phyloP scores from a whole-genome alignment of 1,140 invertebrate species.

The Nasonia giraulti region DNA sequence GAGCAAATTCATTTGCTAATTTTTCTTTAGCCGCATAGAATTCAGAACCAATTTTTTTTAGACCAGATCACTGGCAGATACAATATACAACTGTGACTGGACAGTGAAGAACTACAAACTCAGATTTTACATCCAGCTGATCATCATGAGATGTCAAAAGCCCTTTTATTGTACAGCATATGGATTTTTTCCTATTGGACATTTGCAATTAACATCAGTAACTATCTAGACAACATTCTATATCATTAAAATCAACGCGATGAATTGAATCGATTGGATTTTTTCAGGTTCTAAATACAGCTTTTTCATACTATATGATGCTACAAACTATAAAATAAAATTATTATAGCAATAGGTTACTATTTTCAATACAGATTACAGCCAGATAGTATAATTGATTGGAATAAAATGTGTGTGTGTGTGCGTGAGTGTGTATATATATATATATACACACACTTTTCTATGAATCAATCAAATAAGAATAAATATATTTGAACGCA shows the following conservation, averaged over 20 bases:
- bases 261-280: background rate
- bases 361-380: too few species aligned
- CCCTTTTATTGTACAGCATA: slow-evolving; percentile 3
- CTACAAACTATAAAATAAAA: background rate
- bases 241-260: too few species aligned
- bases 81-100: background rate
- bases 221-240: background rate
- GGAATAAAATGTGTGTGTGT: too few species aligned
- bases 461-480: too few species aligned
- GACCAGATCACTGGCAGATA: background rate
- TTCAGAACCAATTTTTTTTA: background rate
- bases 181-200: slow-evolving; percentile 17
- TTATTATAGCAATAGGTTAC: too few species aligned
- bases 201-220: background rate
- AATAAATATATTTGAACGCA: too few species aligned
- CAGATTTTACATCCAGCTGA: background rate
- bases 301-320: slow-evolving; percentile 12
- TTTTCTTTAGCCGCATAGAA: background rate
- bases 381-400: too few species aligned
- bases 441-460: too few species aligned
- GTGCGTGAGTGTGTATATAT: too few species aligned
- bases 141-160: slow-evolving; percentile 7
- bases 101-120: background rate
- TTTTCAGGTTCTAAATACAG: background rate
- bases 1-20: background rate